Evolutionary conservation across 1,140 invertebrate genomes (phyloP).

Genomic region (Calycopis cecrops): DNA sequence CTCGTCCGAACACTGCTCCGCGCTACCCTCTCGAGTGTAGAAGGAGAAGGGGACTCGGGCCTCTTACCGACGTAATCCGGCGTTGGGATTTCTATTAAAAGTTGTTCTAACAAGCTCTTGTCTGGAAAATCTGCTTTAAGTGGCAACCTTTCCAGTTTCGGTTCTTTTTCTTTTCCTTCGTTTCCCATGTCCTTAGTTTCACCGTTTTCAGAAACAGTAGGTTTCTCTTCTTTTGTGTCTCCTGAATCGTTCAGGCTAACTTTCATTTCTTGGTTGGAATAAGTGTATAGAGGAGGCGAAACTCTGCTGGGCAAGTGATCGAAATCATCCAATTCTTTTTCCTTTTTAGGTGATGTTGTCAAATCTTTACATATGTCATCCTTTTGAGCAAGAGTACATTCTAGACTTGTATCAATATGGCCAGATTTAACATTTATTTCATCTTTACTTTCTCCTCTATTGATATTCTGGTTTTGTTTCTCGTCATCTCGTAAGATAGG

Average conservation of each 20-base stretch:
- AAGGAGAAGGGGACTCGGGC: conserved; percentile 68
- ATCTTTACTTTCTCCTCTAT: conserved; percentile 24
- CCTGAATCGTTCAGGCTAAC: conserved; percentile 35
- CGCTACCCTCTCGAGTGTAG: conserved; percentile 58
- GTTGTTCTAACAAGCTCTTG: conserved; percentile 83
- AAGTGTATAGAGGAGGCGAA: conserved; percentile 84
- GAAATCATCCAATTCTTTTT: conserved; percentile 62
- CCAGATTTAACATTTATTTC: conserved; percentile 24
- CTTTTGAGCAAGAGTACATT: conserved; percentile 37
- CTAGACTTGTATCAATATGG: conserved; percentile 26
- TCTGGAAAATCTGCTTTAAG: conserved; percentile 71
- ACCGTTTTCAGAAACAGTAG: conserved; percentile 46
- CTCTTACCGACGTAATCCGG: conserved; percentile 75
- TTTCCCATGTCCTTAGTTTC: conserved; percentile 31
- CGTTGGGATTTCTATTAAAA: conserved; percentile 86
- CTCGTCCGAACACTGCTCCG: conserved; percentile 78
- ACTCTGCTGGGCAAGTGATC: conserved; percentile 82
- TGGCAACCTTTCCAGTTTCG: conserved; percentile 52
- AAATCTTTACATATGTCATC: conserved; percentile 27
- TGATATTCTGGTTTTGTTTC: conserved; percentile 26
- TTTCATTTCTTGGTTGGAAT: conserved; percentile 82
- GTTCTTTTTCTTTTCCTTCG: conserved; percentile 39
- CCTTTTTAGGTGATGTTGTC: conserved; percentile 41
- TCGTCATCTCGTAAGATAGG: conserved; percentile 47
- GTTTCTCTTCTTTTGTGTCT: conserved; percentile 45